These are phyloP conservation scores for Halictus quadricinctus DNA, from an alignment of 2,888 invertebrate species.

Conservation along the genomic window DNA sequence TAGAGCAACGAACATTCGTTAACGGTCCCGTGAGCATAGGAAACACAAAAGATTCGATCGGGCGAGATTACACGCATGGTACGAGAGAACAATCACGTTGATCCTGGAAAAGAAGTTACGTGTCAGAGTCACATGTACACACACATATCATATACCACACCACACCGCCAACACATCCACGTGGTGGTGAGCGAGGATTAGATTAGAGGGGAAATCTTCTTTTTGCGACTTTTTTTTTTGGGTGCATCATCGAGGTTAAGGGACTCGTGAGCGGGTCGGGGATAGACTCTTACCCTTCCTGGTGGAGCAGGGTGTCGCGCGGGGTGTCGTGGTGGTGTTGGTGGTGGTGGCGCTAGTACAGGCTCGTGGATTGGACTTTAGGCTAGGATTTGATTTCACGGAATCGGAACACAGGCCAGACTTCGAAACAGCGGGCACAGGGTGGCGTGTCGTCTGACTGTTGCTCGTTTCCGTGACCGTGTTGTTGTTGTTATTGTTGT, in stretches of 20 bases:
- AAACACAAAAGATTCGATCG: constrained; percentile 9
- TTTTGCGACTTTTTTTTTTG: constrained; percentile 62
- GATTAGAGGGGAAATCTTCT: constrained; percentile 74
- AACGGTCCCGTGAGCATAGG: not conserved
- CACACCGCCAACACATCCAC: constrained; percentile 83
- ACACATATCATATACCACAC: constrained; percentile 81
- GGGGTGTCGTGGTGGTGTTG: constrained; percentile 83
- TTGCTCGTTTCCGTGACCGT: constrained; percentile 81
- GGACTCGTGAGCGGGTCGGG: constrained; percentile 76
- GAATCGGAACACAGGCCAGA: constrained; percentile 68
- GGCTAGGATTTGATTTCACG: constrained; percentile 72
- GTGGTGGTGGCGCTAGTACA: constrained; percentile 81
- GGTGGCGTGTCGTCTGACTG: constrained; percentile 82
- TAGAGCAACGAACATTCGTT: not conserved
- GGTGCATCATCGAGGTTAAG: constrained; percentile 71
- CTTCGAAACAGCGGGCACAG: constrained; percentile 75
- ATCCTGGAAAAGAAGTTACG: constrained; percentile 66
- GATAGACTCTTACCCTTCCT: constrained; percentile 83
- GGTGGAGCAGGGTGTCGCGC: constrained; percentile 83
- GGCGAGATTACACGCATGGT: not conserved
- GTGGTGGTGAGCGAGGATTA: constrained; percentile 81
- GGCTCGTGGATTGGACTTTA: constrained; percentile 81
- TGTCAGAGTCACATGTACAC: constrained; percentile 68
- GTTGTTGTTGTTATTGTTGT: not conserved
- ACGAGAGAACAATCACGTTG: constrained; percentile 71